Evolutionary conservation across 2,797 vertebrate species (phyloP).

Genomic region (Sarcoramphus papa): DNA sequence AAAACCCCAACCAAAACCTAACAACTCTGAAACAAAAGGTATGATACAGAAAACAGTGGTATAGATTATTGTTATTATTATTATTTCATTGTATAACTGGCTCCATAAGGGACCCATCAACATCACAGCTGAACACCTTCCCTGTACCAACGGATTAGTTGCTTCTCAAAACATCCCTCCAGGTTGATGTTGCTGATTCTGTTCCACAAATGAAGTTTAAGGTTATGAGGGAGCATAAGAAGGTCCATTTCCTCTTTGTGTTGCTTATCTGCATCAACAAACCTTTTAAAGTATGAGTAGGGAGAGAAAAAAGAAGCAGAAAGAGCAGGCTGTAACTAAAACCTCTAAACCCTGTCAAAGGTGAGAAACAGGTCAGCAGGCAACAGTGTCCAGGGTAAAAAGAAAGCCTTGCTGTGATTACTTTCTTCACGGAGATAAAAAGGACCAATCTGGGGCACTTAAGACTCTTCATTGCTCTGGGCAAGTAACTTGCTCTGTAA

Average conservation of each 20-base stretch:
- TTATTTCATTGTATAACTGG: background rate
- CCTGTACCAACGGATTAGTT: background rate
- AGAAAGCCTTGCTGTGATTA: background rate
- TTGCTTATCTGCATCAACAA: background rate
- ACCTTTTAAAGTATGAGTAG: background rate
- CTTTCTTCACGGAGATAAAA: background rate
- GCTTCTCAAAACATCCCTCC: background rate
- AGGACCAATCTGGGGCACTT: background rate
- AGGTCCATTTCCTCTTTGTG: background rate
- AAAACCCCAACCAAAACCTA: background rate
- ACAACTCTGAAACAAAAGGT: background rate
- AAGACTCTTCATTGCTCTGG: background rate
- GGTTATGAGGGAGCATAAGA: background rate
- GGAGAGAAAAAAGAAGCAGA: background rate
- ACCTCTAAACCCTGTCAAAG: background rate
- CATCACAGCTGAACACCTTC: background rate
- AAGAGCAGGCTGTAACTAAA: background rate
- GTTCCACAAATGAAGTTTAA: background rate
- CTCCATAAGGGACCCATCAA: background rate
- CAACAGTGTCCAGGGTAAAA: background rate
- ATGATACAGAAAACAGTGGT: background rate
- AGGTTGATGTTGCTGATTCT: background rate
- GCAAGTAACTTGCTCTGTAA: background rate
- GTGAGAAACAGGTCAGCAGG: background rate
- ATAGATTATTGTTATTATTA: background rate